phyloP scores from a whole-genome alignment of 2,888 invertebrate species.

The Junonia oenone region DNA sequence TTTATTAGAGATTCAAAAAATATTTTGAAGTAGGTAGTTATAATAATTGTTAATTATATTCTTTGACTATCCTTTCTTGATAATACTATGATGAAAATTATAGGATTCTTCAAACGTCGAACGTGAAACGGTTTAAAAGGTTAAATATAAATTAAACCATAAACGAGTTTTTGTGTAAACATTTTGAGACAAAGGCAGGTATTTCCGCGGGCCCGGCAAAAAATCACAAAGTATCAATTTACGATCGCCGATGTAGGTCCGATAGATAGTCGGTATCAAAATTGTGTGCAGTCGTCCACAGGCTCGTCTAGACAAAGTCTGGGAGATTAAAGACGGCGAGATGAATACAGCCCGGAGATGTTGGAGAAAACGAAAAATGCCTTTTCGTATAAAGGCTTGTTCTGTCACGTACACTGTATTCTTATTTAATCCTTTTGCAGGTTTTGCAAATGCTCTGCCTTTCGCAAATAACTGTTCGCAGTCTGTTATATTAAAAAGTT shows the following conservation, averaged over 20 bases:
- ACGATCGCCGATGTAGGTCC: constrained; percentile 35
- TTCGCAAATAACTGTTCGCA: constrained; percentile 39
- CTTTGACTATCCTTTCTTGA: too few relatives aligned
- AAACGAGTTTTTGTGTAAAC: constrained; percentile 18
- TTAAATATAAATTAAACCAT: constrained; percentile 11
- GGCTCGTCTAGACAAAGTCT: constrained; percentile 64
- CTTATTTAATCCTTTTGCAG: constrained; percentile 71
- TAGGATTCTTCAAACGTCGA: not conserved
- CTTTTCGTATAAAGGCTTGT: constrained; percentile 63
- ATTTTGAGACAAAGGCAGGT: constrained; percentile 23
- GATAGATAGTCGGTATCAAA: constrained; percentile 45
- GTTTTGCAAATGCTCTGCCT: constrained; percentile 49
- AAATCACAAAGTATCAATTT: constrained; percentile 29
- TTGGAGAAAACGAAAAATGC: constrained; percentile 64
- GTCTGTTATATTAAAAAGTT: constrained; percentile 19
- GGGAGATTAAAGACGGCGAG: constrained; percentile 69
- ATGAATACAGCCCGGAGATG: constrained; percentile 64
- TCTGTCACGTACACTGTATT: constrained; percentile 71
- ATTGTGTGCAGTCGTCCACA: constrained; percentile 45
- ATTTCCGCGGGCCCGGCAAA: constrained; percentile 26
- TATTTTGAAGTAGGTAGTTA: too few relatives aligned
- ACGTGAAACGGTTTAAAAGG: not conserved
- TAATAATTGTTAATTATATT: too few relatives aligned
- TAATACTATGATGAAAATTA: not conserved
- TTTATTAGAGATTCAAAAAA: too few relatives aligned